Percentiles rank a stretch among this genome's conserved stretches.
Evolutionary conservation across 2,797 vertebrate genomes (phyloP).

Genomic region (Hipposideros larvatus): DNA sequence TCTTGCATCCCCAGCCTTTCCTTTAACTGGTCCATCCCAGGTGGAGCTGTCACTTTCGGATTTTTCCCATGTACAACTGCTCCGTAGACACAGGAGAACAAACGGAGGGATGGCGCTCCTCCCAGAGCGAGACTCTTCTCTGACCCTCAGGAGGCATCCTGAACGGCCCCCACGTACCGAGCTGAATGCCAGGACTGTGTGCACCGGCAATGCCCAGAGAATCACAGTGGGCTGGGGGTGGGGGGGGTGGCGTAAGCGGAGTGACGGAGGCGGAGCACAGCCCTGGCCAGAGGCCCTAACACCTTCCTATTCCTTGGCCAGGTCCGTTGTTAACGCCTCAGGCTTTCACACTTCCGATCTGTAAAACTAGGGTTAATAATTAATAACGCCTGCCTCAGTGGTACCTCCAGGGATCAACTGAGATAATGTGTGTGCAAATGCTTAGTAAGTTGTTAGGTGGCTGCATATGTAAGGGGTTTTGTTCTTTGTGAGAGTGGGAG

Average conservation of each 20-base stretch:
- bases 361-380: background rate
- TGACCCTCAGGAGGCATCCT: background rate
- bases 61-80: background rate
- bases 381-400: background rate
- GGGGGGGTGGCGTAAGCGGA: background rate
- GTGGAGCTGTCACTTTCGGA: background rate
- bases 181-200: background rate
- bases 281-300: background rate
- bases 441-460: background rate
- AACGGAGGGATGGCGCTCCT: accelerated
- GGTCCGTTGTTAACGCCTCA: background rate
- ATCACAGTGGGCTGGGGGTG: background rate
- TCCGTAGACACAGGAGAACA: background rate
- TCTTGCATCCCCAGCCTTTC: background rate
- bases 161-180: too few species aligned
- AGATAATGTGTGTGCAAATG: background rate
- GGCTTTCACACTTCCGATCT: background rate
- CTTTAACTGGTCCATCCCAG: background rate
- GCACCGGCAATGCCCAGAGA: background rate
- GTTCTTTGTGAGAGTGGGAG: conserved; percentile 18
- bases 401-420: background rate
- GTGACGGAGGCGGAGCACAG: background rate
- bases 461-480: background rate
- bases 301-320: background rate
- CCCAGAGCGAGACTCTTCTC: background rate